A percentile compares a stretch with the other conserved stretches of the same genome.
These are phyloP conservation scores for Dasysyrphus albostriatus DNA, from an alignment of 2,888 invertebrate genomes.

Conservation along the genomic window DNA sequence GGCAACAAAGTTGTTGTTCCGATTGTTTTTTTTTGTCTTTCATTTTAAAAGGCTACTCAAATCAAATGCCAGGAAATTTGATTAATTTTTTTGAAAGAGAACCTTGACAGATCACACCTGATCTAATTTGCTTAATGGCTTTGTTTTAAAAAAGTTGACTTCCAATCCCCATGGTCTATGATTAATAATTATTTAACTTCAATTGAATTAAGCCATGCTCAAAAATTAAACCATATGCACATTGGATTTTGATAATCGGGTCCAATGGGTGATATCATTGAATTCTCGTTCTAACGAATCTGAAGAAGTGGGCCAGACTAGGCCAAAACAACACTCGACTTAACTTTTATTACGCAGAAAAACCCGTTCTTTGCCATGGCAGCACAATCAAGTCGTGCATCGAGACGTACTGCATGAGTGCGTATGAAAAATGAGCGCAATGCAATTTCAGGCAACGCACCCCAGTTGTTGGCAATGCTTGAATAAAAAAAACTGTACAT, in stretches of 20 bases:
- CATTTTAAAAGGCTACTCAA: constrained; percentile 7
- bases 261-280: constrained; percentile 50
- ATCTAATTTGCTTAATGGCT: constrained; percentile 29
- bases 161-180: constrained; percentile 16
- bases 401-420: constrained; percentile 50
- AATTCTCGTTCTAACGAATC: constrained; percentile 56
- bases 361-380: constrained; percentile 56
- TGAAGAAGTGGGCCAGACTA: constrained; percentile 48
- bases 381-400: constrained; percentile 40
- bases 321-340: constrained; percentile 27
- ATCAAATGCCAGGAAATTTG: constrained; percentile 43
- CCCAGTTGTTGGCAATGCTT: constrained; percentile 48
- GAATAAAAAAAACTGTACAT: not conserved
- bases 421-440: constrained; percentile 49
- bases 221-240: constrained; percentile 35
- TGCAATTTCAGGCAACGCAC: constrained; percentile 56
- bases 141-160: constrained; percentile 37
- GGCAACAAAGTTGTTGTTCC: not conserved
- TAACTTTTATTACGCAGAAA: constrained; percentile 40
- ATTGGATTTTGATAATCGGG: constrained; percentile 50
- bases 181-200: constrained; percentile 26
- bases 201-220: constrained; percentile 8
- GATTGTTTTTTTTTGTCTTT: constrained; percentile 5
- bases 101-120: constrained; percentile 34
- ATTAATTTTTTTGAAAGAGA: not conserved